Percentiles rank a stretch among this genome's conserved stretches.
Conservation (phyloP, 2,797 vertebrate species). For the Etheostoma nigrum region DNA sequence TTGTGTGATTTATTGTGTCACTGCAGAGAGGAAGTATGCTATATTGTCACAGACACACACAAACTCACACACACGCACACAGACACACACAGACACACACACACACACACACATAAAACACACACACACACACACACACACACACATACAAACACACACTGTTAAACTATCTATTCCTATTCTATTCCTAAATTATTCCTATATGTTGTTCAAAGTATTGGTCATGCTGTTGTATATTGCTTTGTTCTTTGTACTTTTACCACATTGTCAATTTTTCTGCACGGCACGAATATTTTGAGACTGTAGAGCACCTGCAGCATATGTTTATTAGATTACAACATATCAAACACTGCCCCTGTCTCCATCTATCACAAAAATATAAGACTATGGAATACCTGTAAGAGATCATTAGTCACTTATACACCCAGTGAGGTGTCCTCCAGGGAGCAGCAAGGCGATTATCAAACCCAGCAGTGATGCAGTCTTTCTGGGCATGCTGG, state of each 20-base stretch:
- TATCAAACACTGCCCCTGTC: slow-evolving; percentile 45
- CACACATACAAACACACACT: too few relatives aligned
- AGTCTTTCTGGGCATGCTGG: slow-evolving; percentile 36
- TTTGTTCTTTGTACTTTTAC: slow-evolving; percentile 31
- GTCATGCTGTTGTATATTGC: not conserved
- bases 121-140: too few relatives aligned
- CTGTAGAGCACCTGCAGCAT: slow-evolving; percentile 27
- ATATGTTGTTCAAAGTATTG: slow-evolving; percentile 26
- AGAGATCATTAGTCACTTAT: slow-evolving; percentile 47
- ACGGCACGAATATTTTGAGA: slow-evolving; percentile 23
- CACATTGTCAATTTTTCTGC: slow-evolving; percentile 33
- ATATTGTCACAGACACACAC: slow-evolving; percentile 16
- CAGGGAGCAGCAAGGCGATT: slow-evolving; percentile 31
- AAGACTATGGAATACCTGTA: slow-evolving; percentile 23
- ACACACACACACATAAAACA: slow-evolving; percentile 12
- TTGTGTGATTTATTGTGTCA: slow-evolving; percentile 46
- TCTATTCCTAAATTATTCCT: too few relatives aligned
- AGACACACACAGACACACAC: slow-evolving; percentile 25
- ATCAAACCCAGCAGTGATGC: slow-evolving; percentile 53
- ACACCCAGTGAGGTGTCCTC: slow-evolving; percentile 26
- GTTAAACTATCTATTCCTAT: too few relatives aligned
- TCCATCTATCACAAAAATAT: slow-evolving; percentile 32
- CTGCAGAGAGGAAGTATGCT: slow-evolving; percentile 58
- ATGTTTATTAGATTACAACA: slow-evolving; percentile 38
- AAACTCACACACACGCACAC: slow-evolving; percentile 16